phyloP scores from a whole-genome alignment of 2,888 invertebrate genomes.

The Boloria euphrosyne region DNA sequence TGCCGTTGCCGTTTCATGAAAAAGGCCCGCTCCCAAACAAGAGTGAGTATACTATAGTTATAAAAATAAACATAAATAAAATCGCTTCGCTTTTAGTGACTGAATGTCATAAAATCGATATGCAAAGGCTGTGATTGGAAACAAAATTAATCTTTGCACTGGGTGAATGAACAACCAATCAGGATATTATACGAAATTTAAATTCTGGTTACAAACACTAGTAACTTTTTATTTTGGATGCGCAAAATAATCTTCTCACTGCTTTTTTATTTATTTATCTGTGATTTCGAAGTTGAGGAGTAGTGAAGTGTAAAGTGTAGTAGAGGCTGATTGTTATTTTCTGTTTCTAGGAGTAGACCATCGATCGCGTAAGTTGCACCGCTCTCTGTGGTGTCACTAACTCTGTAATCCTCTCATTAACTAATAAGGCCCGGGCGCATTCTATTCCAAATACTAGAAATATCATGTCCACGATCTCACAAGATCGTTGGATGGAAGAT shows the following conservation, averaged over 20 bases:
- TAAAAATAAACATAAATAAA: conserved; percentile 45
- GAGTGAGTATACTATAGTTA: conserved; percentile 81
- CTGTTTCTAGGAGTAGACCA: conserved; percentile 83
- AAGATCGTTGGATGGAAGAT: conserved; percentile 52
- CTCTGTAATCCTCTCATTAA: conserved; percentile 70
- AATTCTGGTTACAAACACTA: conserved; percentile 43
- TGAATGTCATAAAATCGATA: conserved; percentile 56
- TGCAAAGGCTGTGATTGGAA: conserved; percentile 60
- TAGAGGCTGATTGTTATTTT: conserved; percentile 81
- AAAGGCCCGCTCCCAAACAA: conserved; percentile 86
- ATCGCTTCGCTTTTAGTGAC: conserved; percentile 71
- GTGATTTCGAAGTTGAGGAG: conserved; percentile 53
- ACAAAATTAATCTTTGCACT: conserved; percentile 48
- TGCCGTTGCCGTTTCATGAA: conserved; percentile 64
- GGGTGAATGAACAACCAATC: conserved; percentile 43
- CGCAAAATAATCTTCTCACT: conserved; percentile 69
- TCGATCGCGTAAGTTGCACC: conserved; percentile 83
- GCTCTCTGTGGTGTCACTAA: conserved; percentile 82
- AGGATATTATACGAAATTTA: conserved; percentile 48
- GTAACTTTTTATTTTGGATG: conserved; percentile 67
- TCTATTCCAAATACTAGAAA: conserved; percentile 49
- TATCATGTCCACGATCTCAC: conserved; percentile 55
- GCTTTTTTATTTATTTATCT: conserved; percentile 60
- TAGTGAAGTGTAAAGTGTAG: conserved; percentile 56
- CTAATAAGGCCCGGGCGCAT: conserved; percentile 68